phyloP scores from a whole-genome alignment of 2,888 invertebrate genomes.

The Euphydryas editha region DNA sequence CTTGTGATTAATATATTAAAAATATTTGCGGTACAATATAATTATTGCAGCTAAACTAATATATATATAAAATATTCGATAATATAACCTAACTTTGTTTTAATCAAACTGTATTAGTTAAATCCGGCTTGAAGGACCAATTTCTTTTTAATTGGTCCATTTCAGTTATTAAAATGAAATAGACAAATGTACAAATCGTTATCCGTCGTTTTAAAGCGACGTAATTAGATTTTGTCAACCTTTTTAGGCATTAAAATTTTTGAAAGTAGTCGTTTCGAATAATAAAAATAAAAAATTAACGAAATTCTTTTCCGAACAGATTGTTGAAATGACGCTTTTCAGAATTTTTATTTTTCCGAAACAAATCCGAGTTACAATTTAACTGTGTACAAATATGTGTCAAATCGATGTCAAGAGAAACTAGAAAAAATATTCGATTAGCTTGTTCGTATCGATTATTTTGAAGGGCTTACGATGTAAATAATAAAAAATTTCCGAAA shows the following conservation, averaged over 20 bases:
- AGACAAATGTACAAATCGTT: background rate
- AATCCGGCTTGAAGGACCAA: conserved; percentile 19
- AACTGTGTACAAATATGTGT: conserved; percentile 71
- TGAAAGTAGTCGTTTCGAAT: too few species aligned
- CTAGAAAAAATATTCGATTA: conserved; percentile 5
- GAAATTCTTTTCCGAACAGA: too few species aligned
- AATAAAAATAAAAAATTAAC: too few species aligned
- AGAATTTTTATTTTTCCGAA: too few species aligned
- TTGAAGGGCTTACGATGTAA: conserved; percentile 33
- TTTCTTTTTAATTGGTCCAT: conserved; percentile 1
- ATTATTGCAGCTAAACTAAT: conserved; percentile 8
- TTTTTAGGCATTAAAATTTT: background rate
- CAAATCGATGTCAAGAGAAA: conserved; percentile 50
- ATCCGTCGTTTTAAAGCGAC: background rate
- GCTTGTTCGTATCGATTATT: conserved; percentile 24
- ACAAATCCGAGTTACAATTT: background rate
- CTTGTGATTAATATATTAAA: conserved; percentile 13
- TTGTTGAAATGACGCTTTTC: too few species aligned
- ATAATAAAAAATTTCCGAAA: background rate
- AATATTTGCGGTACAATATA: background rate
- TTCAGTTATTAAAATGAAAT: conserved; percentile 3
- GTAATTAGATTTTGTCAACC: background rate
- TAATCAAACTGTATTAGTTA: background rate
- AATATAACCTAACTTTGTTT: conserved; percentile 7
- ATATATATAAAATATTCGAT: background rate